Base-by-base conservation (phyloP, 1,140 invertebrate species). In the Aporrectodea caliginosa region DNA sequence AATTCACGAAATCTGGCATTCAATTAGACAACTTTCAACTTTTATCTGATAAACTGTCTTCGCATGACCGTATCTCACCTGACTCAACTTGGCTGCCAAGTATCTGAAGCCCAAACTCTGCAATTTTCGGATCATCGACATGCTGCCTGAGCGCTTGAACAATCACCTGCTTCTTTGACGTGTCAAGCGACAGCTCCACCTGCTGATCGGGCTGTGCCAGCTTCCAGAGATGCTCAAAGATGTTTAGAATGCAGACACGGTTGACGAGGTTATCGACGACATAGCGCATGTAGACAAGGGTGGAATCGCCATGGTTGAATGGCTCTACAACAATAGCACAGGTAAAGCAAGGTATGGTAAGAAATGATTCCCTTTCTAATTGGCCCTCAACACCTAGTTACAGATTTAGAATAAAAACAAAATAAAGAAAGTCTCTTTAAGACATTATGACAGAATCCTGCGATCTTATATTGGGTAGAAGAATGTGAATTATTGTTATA, bases 241-340 rank as follows among this genome's bases (percentile, higher is more conserved):
- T 58, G 43, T 22, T 58, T 6, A 58, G 6, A 22, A 58, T 58
- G 43, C 43, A 58, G 6, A 12, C 22, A 22, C 43, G 43, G 43
- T 58, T 58, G 6, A 58, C 22, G 6, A 58, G 6, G 43, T 58
- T 58, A 22, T 58, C 43, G 22, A 58, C 43, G 22, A 58, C 22
- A 22, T 58, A 58, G 6, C 22, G 6, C 43, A 58, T 12, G 22
- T 58, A 58, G 43, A 58, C 43, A 6, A 58, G 6, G 43, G 43
- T 58, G 6, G 43, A 58, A 6, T 58, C 43, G 6, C 43, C 43
- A 22, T 58, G 43, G 43, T 6, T 22, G 43, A 12, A 58, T 22
- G 43, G 43, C 43, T 58, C 43, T 58, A 58, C 43, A 58, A 58
- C 43, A n/a, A n/a, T n/a, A n/a, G n/a, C n/a, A n/a, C n/a, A n/a